A percentile compares a stretch with the other conserved stretches of the same genome.
These are phyloP conservation scores for Cathartes aura DNA, from an alignment of 2,113 vertebrate genomes.

Conservation along the genomic window DNA sequence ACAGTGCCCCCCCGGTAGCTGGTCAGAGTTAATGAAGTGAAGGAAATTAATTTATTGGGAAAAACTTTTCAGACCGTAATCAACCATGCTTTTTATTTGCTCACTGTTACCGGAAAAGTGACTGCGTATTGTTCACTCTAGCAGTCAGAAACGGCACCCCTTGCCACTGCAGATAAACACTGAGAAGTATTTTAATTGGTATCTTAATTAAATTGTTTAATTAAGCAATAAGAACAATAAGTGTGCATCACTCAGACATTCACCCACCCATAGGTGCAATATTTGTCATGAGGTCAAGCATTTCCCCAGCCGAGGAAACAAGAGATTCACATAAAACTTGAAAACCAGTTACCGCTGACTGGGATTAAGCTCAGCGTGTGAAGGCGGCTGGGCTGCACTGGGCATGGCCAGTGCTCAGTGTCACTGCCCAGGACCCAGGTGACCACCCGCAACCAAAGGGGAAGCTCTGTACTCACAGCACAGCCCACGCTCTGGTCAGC, in stretches of 20 bases:
- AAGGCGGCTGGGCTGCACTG: neutral
- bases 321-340: neutral
- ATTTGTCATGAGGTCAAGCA: neutral
- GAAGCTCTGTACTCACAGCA: neutral
- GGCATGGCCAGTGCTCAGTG: neutral
- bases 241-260: neutral
- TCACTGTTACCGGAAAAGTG: neutral
- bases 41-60: conserved; percentile 21
- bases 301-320: neutral
- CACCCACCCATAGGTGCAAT: neutral
- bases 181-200: neutral
- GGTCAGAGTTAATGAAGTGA: neutral
- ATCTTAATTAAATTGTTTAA: neutral
- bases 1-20: neutral
- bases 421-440: rapidly evolving
- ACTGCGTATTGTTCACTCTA: neutral
- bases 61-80: neutral
- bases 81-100: neutral
- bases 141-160: neutral
- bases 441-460: rapidly evolving
- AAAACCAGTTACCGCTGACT: neutral
- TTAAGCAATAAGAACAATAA: neutral
- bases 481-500: rapidly evolving
- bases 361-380: neutral
- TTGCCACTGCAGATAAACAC: neutral